Conservation (phyloP, 2,113 vertebrate species). For the Actinemys pallida region DNA sequence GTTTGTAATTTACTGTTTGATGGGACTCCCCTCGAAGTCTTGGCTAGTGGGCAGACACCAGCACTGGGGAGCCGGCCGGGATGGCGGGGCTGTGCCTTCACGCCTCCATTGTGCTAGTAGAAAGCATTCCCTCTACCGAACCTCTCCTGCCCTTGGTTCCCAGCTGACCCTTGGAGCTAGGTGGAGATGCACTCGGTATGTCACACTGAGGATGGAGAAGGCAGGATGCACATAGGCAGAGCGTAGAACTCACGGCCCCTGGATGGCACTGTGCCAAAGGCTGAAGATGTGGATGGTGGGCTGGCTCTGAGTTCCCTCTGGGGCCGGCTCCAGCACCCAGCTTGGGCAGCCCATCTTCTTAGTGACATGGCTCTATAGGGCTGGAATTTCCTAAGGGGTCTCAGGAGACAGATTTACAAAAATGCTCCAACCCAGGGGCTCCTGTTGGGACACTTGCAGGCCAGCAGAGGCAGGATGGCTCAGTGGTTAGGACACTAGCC, state of each 20-base stretch:
- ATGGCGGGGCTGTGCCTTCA: not conserved
- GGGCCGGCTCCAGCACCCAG: not conserved
- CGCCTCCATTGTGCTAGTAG: not conserved
- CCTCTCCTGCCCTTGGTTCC: not conserved
- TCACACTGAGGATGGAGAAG: not conserved
- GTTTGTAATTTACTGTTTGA: not conserved
- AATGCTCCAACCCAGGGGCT: not conserved
- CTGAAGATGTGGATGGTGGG: not conserved
- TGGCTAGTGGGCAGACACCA: not conserved
- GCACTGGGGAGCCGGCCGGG: too few species aligned
- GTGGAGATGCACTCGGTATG: not conserved
- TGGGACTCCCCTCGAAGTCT: not conserved
- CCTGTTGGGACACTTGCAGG: accelerated
- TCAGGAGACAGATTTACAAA: not conserved
- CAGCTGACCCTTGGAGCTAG: not conserved
- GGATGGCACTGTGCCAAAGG: not conserved
- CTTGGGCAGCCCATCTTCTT: not conserved
- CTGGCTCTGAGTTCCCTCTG: not conserved
- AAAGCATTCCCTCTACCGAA: constrained; percentile 15
- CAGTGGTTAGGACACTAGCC: not conserved
- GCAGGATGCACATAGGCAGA: not conserved
- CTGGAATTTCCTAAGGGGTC: too few species aligned
- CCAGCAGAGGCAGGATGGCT: not conserved
- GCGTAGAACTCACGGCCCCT: not conserved
- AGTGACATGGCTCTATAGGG: not conserved